A percentile compares a stretch with the other conserved stretches of the same genome.
phyloP scores from a whole-genome alignment of 1,140 invertebrate genomes.

The Chelonus insularis region DNA sequence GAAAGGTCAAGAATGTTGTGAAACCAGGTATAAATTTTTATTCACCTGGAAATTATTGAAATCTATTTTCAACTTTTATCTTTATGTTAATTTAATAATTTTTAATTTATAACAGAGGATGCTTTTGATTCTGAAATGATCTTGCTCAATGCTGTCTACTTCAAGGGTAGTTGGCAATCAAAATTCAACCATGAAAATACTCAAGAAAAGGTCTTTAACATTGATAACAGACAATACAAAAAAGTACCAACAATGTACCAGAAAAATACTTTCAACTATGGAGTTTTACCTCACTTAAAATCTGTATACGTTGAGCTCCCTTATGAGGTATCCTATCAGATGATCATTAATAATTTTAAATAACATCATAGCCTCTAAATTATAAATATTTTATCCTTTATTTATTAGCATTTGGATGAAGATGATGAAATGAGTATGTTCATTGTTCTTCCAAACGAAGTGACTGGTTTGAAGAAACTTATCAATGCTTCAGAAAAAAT shows the following conservation, averaged over 20 bases:
- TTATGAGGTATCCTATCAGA: conserved; percentile 70
- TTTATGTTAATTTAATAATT: neutral
- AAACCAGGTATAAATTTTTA: conserved; percentile 2
- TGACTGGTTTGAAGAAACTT: conserved; percentile 51
- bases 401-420: conserved; percentile 9
- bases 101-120: conserved; percentile 4
- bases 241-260: conserved; percentile 66
- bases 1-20: neutral
- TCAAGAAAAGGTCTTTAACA: conserved; percentile 58
- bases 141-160: conserved; percentile 74
- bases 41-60: neutral
- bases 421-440: conserved; percentile 58
- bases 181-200: conserved; percentile 69
- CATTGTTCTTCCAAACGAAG: conserved; percentile 60
- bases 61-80: neutral
- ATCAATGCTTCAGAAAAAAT: conserved; percentile 53
- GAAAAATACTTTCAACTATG: conserved; percentile 60
- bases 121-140: conserved; percentile 63
- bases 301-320: conserved; percentile 68
- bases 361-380: too few relatives aligned
- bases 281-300: conserved; percentile 56
- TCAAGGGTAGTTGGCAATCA: conserved; percentile 75
- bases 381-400: neutral
- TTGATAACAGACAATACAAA: conserved; percentile 42
- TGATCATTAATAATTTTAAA: too few relatives aligned